phyloP scores from a whole-genome alignment of 37 sponge, comb jelly and placozoan genomes.

The Diacarnus erythraeanus region DNA sequence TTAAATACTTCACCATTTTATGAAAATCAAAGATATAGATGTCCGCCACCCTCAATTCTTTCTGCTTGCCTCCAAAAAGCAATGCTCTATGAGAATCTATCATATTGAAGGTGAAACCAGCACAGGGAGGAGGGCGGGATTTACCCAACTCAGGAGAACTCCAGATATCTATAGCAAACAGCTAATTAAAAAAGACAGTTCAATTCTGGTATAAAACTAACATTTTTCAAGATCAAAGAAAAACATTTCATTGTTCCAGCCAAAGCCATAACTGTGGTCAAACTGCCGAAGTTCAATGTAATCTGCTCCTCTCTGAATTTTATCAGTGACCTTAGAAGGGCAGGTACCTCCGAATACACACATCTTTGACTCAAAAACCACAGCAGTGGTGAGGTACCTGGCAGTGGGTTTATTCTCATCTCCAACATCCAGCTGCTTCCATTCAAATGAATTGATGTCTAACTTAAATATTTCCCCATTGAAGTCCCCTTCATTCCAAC shows the following conservation, averaged over 20 bases:
- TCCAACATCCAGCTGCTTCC: neutral
- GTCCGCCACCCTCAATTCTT: too few species aligned
- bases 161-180: neutral
- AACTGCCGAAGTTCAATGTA: neutral
- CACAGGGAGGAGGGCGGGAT: neutral
- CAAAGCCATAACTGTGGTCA: neutral
- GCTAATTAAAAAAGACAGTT: too few species aligned
- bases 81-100: constrained; percentile 1
- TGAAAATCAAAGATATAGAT: constrained; percentile 1
- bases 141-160: neutral
- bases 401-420: constrained; percentile 2
- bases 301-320: neutral
- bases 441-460: neutral
- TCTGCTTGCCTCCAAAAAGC: constrained; percentile 6
- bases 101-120: constrained; percentile 10
- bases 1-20: neutral
- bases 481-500: constrained; percentile 14
- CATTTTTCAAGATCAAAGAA: constrained; percentile 20
- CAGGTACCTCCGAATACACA: constrained; percentile 7
- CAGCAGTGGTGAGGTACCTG: neutral
- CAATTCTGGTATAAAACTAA: neutral
- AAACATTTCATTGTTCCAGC: constrained; percentile 43
- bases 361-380: neutral
- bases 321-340: neutral
- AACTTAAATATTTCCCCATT: neutral